Conservation (phyloP, 2,797 vertebrate species). For the Anisognathus igniventris region DNA sequence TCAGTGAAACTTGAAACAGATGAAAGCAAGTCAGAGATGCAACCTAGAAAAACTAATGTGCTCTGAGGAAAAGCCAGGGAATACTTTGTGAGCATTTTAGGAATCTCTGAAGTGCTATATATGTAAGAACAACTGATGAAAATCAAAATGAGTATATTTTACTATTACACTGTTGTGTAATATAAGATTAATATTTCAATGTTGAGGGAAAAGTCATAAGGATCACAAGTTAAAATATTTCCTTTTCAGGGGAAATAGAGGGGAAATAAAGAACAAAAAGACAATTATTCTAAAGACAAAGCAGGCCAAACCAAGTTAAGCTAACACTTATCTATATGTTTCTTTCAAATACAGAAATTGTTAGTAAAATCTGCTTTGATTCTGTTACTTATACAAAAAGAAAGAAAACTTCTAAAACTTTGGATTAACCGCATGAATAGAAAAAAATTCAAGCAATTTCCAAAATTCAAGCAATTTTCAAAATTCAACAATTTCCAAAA, state of each 20-base stretch:
- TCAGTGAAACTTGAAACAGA: background rate
- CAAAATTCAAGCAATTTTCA: background rate
- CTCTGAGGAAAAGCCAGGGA: background rate
- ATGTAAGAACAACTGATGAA: background rate
- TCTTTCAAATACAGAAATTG: background rate
- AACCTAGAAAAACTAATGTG: background rate
- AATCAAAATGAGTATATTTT: background rate
- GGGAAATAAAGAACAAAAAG: background rate
- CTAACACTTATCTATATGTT: fast-evolving
- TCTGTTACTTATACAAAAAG: background rate
- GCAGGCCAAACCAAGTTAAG: background rate
- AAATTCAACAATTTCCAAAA: background rate
- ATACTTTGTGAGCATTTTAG: background rate
- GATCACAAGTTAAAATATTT: background rate
- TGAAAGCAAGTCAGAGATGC: background rate
- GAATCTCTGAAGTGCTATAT: background rate
- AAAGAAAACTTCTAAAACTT: background rate
- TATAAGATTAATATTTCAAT: background rate
- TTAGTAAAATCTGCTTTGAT: background rate
- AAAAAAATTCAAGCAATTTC: background rate
- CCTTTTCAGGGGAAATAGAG: background rate
- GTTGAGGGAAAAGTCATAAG: background rate
- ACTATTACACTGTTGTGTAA: background rate
- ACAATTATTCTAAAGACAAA: background rate
- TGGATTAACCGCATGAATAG: background rate